Base-by-base conservation (phyloP, 2,888 invertebrate genomes). In the Chaetogeoica ovagalla region DNA sequence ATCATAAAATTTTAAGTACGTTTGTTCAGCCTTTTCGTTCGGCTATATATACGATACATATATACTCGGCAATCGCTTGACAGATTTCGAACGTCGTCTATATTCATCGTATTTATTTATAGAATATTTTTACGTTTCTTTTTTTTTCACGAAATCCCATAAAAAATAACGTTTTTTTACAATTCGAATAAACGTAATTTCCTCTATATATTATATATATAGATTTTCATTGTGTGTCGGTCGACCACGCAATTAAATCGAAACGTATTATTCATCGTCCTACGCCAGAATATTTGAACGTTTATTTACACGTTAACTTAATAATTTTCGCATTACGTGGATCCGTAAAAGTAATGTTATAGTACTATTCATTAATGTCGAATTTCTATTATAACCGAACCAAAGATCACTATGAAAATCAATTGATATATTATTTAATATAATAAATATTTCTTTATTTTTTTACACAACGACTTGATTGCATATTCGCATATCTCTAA, bases 311-410 rank as follows among this genome's bases (percentile, higher is more conserved):
- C 48, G 15, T 21, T 43, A 43, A 3, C 11, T 65, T 21, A n/a
- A 66, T 66, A 48, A 43, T 43, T 66, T 66, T 66, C 43, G n/a
- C 39, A 66, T n/a, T 30, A 66, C 39, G 43, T 21, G 21, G 39
- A 43, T 21, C 21, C 15, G 43, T 37, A 66, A 48, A 43, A 15
- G 21, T 2, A 43, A 43, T 21, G 30, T 2, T 30, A 2, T 30
- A 2, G 1, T 30, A 2, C 30, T 30, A 2, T 30, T 30, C 1
- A 30, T 2, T 30, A 30, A 30, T 30, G 30, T 30, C 30, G 30
- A 30, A 30, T 30, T 30, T 30, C 30, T 30, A 30, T 30, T 30
- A 30, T 30, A 30, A 30, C 4, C 30, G 30, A 30, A 4, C 30
- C 2, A 30, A 30, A 30, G 30, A 30, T 30, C 4, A 30, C 30